phyloP scores from a whole-genome alignment of 2,797 vertebrate genomes.

The Lepilemur ruficaudatus region DNA sequence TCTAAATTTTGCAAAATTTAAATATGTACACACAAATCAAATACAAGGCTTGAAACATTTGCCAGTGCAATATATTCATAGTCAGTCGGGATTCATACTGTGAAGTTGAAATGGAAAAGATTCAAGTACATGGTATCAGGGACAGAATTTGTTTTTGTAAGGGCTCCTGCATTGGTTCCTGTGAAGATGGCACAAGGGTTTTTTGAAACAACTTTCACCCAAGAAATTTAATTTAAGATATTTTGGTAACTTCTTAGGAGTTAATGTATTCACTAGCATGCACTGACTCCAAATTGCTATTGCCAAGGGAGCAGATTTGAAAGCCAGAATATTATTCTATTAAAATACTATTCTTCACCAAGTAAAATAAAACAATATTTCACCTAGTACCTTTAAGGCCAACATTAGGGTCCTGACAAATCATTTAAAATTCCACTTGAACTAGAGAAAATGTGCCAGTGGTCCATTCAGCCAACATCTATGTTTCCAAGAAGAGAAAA shows the following conservation, averaged over 20 bases:
- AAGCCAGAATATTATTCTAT: not conserved
- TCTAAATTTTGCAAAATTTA: not conserved
- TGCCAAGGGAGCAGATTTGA: not conserved
- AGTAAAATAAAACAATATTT: constrained; percentile 12
- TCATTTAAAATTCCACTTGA: not conserved
- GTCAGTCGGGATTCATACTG: not conserved
- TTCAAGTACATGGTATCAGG: not conserved
- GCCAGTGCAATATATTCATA: not conserved
- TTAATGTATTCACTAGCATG: not conserved
- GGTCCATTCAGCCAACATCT: not conserved
- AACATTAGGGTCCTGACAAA: not conserved
- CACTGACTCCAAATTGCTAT: not conserved
- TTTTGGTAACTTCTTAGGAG: not conserved
- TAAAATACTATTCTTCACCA: constrained; percentile 12
- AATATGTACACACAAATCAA: not conserved
- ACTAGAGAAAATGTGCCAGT: not conserved
- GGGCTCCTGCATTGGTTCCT: not conserved
- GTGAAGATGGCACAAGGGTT: not conserved
- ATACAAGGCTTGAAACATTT: not conserved
- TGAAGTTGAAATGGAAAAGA: not conserved
- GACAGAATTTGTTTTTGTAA: not conserved
- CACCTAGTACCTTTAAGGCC: not conserved
- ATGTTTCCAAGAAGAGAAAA: not conserved
- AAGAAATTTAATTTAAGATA: not conserved
- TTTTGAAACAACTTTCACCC: not conserved